phyloP scores from a whole-genome alignment of 2,797 vertebrate species.

The Gambusia yucatana region DNA sequence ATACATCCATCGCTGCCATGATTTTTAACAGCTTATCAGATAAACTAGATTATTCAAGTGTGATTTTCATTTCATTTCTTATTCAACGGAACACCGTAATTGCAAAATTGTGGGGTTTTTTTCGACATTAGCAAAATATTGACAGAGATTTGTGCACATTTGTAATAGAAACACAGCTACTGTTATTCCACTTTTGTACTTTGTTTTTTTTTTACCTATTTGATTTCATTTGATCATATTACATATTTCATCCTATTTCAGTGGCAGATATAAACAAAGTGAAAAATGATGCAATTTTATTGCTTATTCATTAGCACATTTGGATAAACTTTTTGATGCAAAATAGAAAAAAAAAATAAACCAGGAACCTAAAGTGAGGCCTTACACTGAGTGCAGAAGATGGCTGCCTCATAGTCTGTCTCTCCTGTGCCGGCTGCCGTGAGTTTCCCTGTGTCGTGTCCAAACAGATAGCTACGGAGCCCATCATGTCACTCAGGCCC shows the following conservation, averaged over 20 bases:
- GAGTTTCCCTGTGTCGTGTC: conserved; percentile 25
- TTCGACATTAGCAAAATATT: too few relatives aligned
- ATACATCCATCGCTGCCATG: too few relatives aligned
- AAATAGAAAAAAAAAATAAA: conserved; percentile 15
- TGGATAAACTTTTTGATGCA: conserved; percentile 37
- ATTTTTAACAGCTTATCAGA: too few relatives aligned
- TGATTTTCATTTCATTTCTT: too few relatives aligned
- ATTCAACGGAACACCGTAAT: too few relatives aligned
- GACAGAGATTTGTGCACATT: too few relatives aligned
- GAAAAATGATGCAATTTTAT: neutral
- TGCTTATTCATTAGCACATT: conserved; percentile 35
- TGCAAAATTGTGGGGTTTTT: too few relatives aligned
- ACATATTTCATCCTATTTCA: too few relatives aligned
- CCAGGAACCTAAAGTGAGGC: conserved; percentile 40
- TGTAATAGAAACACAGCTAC: too few relatives aligned
- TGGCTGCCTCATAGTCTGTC: conserved; percentile 47
- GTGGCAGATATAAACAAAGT: neutral
- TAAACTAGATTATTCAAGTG: too few relatives aligned
- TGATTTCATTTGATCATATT: too few relatives aligned
- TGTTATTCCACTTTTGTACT: neutral
- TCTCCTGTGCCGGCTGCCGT: conserved; percentile 35
- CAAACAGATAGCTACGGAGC: conserved; percentile 19
- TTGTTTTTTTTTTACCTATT: neutral
- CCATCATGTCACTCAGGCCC: conserved; percentile 23
- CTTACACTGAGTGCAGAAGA: conserved; percentile 55